These are phyloP conservation scores for Calidris pygmaea DNA, from an alignment of 2,113 vertebrate species.

Conservation along the genomic window DNA sequence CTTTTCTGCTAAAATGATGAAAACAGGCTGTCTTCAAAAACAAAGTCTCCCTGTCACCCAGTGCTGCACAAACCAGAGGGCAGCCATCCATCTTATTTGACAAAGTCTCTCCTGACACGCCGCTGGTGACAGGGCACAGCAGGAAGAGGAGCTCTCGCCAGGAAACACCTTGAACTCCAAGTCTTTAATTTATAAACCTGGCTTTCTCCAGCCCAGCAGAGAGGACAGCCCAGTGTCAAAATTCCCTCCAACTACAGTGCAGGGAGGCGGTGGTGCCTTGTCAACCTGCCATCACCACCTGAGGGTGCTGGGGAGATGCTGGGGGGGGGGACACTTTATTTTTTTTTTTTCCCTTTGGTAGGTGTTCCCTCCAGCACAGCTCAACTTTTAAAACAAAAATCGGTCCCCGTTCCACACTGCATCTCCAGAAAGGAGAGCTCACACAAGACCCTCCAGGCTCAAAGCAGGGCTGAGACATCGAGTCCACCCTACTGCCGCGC, in stretches of 20 bases:
- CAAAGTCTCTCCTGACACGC: not conserved
- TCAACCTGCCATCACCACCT: not conserved
- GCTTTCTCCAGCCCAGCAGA: not conserved
- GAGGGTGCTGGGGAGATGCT: rapidly evolving
- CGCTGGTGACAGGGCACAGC: not conserved
- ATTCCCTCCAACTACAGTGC: not conserved
- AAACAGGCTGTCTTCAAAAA: not conserved
- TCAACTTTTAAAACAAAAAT: not conserved
- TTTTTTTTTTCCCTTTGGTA: not conserved
- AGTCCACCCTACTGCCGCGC: not conserved
- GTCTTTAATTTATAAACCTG: not conserved
- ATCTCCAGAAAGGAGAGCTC: not conserved
- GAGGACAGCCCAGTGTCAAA: not conserved
- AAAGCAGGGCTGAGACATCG: not conserved
- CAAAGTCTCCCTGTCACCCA: not conserved
- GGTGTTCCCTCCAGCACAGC: rapidly evolving
- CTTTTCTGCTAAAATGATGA: not conserved
- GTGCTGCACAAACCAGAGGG: not conserved
- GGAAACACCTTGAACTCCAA: not conserved
- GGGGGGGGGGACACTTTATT: not conserved
- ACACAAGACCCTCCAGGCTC: not conserved
- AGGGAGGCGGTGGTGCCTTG: not conserved
- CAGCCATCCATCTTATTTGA: not conserved
- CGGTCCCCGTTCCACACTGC: not conserved
- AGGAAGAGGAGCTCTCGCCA: not conserved